phyloP scores from a whole-genome alignment of 2,888 invertebrate genomes.

The Diogma glabrata region DNA sequence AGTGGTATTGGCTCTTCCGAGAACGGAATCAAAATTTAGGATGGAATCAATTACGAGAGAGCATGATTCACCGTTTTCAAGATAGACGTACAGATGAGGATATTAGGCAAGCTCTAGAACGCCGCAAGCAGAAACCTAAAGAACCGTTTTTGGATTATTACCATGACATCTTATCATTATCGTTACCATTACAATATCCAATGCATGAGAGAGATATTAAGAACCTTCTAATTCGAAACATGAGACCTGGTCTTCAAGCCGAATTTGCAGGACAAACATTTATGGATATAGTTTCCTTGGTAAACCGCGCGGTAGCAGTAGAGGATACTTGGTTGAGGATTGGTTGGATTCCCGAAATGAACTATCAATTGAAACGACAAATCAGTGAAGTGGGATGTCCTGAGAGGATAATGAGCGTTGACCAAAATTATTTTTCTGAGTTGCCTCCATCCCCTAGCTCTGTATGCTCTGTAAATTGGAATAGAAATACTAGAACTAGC shows the following conservation, averaged over 20 bases:
- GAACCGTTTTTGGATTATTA: not conserved
- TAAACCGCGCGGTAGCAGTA: not conserved
- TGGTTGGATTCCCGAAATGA: not conserved
- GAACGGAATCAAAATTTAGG: too few species aligned
- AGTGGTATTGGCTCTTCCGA: too few species aligned
- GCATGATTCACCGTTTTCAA: too few species aligned
- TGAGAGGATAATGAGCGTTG: too few species aligned
- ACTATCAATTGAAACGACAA: not conserved
- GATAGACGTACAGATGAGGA: too few species aligned
- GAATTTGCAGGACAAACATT: not conserved
- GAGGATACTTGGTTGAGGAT: not conserved
- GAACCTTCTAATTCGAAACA: not conserved
- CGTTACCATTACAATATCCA: not conserved
- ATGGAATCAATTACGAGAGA: too few species aligned
- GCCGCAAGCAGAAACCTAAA: not conserved
- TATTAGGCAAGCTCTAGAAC: not conserved
- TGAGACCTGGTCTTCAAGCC: not conserved
- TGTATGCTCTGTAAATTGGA: not conserved
- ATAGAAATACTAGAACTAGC: not conserved
- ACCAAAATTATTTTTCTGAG: too few species aligned
- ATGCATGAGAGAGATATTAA: not conserved
- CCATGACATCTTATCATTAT: not conserved
- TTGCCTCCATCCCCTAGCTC: not conserved
- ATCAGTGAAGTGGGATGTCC: not conserved
- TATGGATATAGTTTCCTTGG: not conserved